phyloP scores from a whole-genome alignment of 2,797 vertebrate species.

The Manis crassicaudata region DNA sequence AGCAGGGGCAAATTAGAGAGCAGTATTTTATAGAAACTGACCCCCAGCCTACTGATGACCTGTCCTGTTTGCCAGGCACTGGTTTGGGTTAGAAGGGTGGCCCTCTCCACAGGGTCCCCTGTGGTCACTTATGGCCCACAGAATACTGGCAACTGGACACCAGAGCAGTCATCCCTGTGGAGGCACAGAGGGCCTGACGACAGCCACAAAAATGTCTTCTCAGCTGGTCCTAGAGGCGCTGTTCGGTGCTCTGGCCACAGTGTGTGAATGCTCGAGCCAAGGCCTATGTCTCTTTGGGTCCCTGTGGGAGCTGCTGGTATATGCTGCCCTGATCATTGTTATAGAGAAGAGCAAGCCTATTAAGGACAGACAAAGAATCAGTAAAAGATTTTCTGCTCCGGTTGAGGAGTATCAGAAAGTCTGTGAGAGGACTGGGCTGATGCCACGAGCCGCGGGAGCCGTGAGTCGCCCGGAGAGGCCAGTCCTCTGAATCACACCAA shows the following conservation, averaged over 20 bases:
- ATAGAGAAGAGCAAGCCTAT: neutral
- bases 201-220: neutral
- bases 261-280: neutral
- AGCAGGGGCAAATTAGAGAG: neutral
- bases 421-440: neutral
- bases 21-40: neutral
- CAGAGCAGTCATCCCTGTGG: neutral
- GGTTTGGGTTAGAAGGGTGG: neutral
- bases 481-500: neutral
- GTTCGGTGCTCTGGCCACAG: neutral
- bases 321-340: neutral
- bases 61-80: neutral
- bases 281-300: neutral
- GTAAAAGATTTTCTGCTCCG: neutral
- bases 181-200: neutral
- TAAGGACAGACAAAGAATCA: neutral
- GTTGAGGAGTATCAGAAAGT: neutral
- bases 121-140: neutral
- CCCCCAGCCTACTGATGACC: neutral
- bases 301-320: neutral
- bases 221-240: too few relatives aligned
- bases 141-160: neutral
- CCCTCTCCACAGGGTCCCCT: neutral
- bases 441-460: neutral
- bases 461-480: too few relatives aligned